phyloP scores from a whole-genome alignment of 2,797 vertebrate genomes.

The Tolypeutes matacus region DNA sequence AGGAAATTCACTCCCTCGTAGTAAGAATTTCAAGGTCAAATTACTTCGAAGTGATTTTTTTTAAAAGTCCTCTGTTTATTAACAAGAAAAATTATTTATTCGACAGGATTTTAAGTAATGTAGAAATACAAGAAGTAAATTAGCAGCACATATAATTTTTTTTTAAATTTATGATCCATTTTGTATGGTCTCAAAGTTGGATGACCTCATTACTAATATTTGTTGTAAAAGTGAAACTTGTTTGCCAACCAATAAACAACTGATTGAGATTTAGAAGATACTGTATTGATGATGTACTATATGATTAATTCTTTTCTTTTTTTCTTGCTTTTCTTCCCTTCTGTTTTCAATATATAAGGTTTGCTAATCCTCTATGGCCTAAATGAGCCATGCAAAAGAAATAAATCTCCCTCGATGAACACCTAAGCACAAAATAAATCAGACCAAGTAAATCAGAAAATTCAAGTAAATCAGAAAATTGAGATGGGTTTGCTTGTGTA shows the following conservation, averaged over 20 bases:
- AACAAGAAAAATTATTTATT: constrained; percentile 92
- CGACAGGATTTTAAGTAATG: constrained; percentile 89
- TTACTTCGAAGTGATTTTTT: constrained; percentile 91
- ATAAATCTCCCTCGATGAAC: constrained; percentile 74
- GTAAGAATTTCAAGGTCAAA: constrained; percentile 89
- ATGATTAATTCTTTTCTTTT: constrained; percentile 83
- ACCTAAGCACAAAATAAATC: constrained; percentile 82
- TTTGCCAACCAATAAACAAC: constrained; percentile 98
- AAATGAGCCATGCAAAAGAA: constrained; percentile 81
- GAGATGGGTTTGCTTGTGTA: constrained; percentile 54
- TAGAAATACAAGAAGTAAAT: constrained; percentile 90
- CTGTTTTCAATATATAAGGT: constrained; percentile 73
- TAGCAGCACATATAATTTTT: constrained; percentile 92
- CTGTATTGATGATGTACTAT: constrained; percentile 88
- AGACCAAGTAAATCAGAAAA: constrained; percentile 72
- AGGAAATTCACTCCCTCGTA: constrained; percentile 89
- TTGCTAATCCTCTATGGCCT: constrained; percentile 73
- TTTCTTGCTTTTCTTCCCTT: constrained; percentile 78
- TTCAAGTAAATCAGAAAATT: constrained; percentile 67
- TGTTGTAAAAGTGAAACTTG: constrained; percentile 99
- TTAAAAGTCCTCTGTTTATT: constrained; percentile 86
- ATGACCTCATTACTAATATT: constrained; percentile 98
- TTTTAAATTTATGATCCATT: constrained; percentile 96
- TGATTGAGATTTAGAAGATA: constrained; percentile 93
- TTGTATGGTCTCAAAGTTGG: constrained; percentile 94